phyloP scores from a whole-genome alignment of 2,888 invertebrate genomes.

The Brachypalpus laphriformis region DNA sequence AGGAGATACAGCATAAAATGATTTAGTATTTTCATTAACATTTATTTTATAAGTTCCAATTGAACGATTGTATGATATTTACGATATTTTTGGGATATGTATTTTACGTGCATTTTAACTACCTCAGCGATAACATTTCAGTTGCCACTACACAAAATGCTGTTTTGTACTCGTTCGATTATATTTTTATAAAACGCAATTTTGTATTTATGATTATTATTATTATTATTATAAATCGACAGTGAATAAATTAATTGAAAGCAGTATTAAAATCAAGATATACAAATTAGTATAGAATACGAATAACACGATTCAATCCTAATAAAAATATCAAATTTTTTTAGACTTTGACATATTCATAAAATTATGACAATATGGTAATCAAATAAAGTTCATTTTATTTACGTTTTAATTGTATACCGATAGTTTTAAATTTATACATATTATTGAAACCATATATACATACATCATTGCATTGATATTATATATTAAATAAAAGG shows the following conservation, averaged over 20 bases:
- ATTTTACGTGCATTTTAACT: slow-evolving; percentile 54
- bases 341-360: slow-evolving; percentile 46
- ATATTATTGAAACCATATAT: slow-evolving; percentile 15
- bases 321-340: slow-evolving; percentile 17
- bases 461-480: slow-evolving; percentile 18
- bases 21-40: slow-evolving; percentile 22
- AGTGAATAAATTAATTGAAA: neutral
- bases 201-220: neutral
- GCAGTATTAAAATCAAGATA: slow-evolving; percentile 24
- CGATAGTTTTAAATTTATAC: slow-evolving; percentile 41
- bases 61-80: slow-evolving; percentile 1
- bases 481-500: slow-evolving; percentile 17
- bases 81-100: slow-evolving; percentile 17
- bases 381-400: slow-evolving; percentile 30
- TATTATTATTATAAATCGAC: neutral
- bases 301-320: slow-evolving; percentile 17
- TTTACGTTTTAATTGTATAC: slow-evolving; percentile 19
- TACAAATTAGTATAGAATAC: neutral
- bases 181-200: slow-evolving; percentile 13
- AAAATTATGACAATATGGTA: slow-evolving; percentile 58
- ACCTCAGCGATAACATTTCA: slow-evolving; percentile 53
- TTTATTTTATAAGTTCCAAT: slow-evolving; percentile 25
- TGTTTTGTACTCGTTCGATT: neutral
- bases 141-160: slow-evolving; percentile 33
- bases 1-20: slow-evolving; percentile 18